A percentile compares a stretch with the other conserved stretches of the same genome.
phyloP scores from a whole-genome alignment of 2,113 vertebrate species.

The Alexandromys fortis region DNA sequence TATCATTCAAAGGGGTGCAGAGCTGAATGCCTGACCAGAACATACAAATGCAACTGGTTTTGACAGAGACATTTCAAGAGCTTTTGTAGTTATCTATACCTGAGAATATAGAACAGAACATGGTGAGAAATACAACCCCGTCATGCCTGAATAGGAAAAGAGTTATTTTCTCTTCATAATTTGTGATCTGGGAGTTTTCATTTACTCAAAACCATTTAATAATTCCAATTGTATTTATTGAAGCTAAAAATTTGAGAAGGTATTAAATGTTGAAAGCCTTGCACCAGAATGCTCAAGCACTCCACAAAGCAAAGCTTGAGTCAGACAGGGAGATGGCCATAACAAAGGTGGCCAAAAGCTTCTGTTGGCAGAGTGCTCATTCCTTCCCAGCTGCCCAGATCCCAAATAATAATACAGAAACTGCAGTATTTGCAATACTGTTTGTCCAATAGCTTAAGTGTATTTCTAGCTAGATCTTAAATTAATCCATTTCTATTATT shows the following conservation, averaged over 20 bases:
- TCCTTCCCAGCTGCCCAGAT: no score
- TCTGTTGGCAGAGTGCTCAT: no score
- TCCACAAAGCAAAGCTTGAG: neutral
- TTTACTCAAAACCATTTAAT: neutral
- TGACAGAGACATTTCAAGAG: neutral
- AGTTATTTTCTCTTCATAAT: neutral
- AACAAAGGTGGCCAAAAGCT: neutral
- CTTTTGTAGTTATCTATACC: neutral
- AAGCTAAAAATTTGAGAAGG: neutral
- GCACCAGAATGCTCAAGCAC: no score
- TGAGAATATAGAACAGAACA: neutral
- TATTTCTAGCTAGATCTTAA: no score
- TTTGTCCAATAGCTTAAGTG: no score
- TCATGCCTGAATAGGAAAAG: neutral
- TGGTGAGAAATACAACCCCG: neutral
- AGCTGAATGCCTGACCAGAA: neutral
- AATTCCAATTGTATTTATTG: neutral
- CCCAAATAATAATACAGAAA: no score
- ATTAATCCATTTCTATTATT: no score
- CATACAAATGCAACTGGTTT: constrained; percentile 9
- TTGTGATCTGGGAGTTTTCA: neutral
- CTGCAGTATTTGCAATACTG: no score
- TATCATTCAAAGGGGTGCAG: neutral
- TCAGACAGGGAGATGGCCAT: neutral
- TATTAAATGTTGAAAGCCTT: neutral